A percentile compares a stretch with the other conserved stretches of the same genome.
phyloP scores from a whole-genome alignment of 2,797 vertebrate genomes.

The Sebastolobus alascanus region DNA sequence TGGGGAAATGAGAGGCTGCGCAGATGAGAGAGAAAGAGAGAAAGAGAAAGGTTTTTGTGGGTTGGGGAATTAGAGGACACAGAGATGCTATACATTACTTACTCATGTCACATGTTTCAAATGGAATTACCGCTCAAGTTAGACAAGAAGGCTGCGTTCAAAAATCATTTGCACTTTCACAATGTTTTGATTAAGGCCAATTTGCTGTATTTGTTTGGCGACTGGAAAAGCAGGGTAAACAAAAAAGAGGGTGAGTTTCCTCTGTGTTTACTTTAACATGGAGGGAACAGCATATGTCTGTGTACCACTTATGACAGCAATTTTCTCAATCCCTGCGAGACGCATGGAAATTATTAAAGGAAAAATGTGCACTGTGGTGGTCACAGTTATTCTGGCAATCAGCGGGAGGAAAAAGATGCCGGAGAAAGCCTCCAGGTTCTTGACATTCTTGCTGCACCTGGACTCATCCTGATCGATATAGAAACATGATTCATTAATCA shows the following conservation, averaged over 20 bases:
- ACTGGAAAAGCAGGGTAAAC: slow-evolving; percentile 67
- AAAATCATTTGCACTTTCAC: slow-evolving; percentile 73
- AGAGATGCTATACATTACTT: slow-evolving; percentile 58
- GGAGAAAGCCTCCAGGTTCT: slow-evolving; percentile 24
- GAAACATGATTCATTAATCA: slow-evolving; percentile 22
- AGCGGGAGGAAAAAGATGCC: slow-evolving; percentile 52
- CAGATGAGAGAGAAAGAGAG: slow-evolving; percentile 45
- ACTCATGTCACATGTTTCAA: slow-evolving; percentile 60
- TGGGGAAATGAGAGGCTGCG: slow-evolving; percentile 56
- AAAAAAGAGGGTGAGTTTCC: slow-evolving; percentile 59
- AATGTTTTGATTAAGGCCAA: slow-evolving; percentile 74
- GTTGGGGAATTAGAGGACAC: slow-evolving; percentile 61
- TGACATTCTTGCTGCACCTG: slow-evolving; percentile 65
- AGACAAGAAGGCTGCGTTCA: slow-evolving; percentile 40
- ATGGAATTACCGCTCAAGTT: slow-evolving; percentile 49
- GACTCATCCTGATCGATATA: slow-evolving; percentile 45
- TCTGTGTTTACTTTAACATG: slow-evolving; percentile 76
- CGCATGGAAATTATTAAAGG: slow-evolving; percentile 80
- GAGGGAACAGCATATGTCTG: slow-evolving; percentile 63
- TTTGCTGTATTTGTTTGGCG: slow-evolving; percentile 74
- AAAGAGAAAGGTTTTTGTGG: slow-evolving; percentile 51
- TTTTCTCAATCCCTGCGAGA: slow-evolving; percentile 70
- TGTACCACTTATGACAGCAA: slow-evolving; percentile 68
- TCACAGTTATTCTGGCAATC: slow-evolving; percentile 75
- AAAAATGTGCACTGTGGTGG: slow-evolving; percentile 72